These are phyloP conservation scores for Thyatira batis DNA, from an alignment of 2,888 invertebrate genomes.

Conservation along the genomic window DNA sequence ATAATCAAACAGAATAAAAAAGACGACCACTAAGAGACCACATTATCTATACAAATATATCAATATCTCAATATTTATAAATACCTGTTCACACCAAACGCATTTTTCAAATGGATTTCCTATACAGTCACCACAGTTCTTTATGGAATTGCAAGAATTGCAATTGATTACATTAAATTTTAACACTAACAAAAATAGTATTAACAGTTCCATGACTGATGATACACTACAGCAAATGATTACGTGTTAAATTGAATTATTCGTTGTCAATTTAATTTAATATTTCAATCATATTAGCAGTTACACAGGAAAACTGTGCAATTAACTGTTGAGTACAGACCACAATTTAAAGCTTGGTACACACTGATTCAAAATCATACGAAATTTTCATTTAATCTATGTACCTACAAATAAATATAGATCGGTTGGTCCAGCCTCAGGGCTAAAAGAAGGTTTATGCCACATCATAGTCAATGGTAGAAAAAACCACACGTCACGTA, in stretches of 20 bases:
- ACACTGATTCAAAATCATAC: not conserved
- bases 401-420: too few relatives aligned
- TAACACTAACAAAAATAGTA: not conserved
- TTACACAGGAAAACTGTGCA: not conserved
- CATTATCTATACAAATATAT: too few relatives aligned
- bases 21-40: too few relatives aligned
- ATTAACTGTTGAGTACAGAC: not conserved
- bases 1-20: too few relatives aligned
- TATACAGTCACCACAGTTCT: conserved; percentile 57
- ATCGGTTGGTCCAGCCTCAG: too few relatives aligned
- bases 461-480: too few relatives aligned
- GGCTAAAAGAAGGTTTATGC: too few relatives aligned
- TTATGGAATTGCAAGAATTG: conserved; percentile 24
- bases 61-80: conserved; percentile 8
- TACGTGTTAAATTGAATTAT: too few relatives aligned
- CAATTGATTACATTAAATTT: not conserved
- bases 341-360: not conserved
- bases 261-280: too few relatives aligned
- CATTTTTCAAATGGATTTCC: conserved; percentile 42
- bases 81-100: conserved; percentile 61
- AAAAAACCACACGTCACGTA: too few relatives aligned
- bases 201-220: not conserved
- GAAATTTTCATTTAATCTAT: too few relatives aligned
- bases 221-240: not conserved
- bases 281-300: not conserved